Percentiles rank a stretch among this genome's conserved stretches.
These are phyloP conservation scores for Palythoa grandiflora DNA, from an alignment of 92 coral and sea anemone genomes.

Conservation along the genomic window DNA sequence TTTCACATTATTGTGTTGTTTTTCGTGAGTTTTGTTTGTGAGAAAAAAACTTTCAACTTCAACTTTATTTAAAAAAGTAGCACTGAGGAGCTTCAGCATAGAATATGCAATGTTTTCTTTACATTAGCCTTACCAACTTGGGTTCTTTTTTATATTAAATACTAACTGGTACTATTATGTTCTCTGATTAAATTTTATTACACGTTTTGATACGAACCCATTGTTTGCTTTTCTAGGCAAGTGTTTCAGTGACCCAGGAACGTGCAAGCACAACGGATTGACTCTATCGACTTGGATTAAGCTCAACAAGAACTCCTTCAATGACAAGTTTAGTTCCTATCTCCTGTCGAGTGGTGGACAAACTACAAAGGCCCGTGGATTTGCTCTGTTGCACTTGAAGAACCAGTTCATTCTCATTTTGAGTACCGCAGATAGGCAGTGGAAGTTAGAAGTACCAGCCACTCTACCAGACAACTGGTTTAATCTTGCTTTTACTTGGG, in stretches of 20 bases:
- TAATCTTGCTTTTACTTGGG: conserved; percentile 92
- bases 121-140: no score
- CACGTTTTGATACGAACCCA: neutral
- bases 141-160: neutral
- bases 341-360: conserved; percentile 91
- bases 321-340: conserved; percentile 71
- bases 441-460: conserved; percentile 77
- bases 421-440: conserved; percentile 78
- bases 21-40: no score
- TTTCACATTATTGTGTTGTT: no score
- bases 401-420: conserved; percentile 77
- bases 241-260: conserved; percentile 89
- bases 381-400: conserved; percentile 75
- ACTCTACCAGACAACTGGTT: conserved; percentile 83
- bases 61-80: no score
- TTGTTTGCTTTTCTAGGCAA: conserved; percentile 47
- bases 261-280: conserved; percentile 77
- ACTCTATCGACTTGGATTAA: conserved; percentile 78
- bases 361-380: conserved; percentile 86
- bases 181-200: neutral
- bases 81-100: no score
- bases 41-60: no score
- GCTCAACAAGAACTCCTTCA: conserved; percentile 63
- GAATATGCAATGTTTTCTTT: no score
- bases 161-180: neutral